phyloP scores from a whole-genome alignment of 2,797 vertebrate species.

The Ptychobarbus kaznakovi region DNA sequence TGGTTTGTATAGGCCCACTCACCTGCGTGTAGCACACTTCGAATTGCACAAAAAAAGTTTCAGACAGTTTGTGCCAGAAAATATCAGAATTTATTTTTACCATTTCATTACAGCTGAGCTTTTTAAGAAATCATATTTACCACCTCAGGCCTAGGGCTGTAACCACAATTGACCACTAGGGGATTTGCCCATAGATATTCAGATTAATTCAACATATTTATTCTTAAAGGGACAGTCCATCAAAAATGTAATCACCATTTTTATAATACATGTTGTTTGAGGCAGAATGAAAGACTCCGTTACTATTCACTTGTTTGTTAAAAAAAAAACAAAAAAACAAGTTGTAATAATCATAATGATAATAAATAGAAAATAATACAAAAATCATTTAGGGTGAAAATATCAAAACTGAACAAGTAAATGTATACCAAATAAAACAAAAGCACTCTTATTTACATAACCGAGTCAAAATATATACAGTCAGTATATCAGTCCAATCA shows the following conservation, averaged over 20 bases:
- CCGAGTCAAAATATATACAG: no score
- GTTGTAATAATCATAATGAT: neutral
- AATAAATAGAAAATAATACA: neutral
- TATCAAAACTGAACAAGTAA: neutral
- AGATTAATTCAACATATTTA: neutral
- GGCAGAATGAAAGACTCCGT: neutral
- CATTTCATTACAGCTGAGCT: neutral
- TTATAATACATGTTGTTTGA: neutral
- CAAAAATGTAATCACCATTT: neutral
- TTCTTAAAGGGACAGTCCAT: neutral
- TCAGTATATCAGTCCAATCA: no score
- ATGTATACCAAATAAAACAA: neutral
- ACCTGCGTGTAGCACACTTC: no score
- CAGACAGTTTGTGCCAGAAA: neutral
- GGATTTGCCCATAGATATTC: neutral
- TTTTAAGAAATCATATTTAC: neutral
- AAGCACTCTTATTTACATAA: neutral
- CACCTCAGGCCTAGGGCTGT: neutral
- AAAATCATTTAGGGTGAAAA: neutral
- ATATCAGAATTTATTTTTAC: neutral
- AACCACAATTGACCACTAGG: neutral
- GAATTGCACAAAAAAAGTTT: no score
- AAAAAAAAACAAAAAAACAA: neutral
- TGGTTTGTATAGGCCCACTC: no score
- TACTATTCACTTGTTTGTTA: neutral